These are phyloP conservation scores for Caenorhabditis panamensis DNA, from an alignment of 2,888 invertebrate species.

Conservation along the genomic window DNA sequence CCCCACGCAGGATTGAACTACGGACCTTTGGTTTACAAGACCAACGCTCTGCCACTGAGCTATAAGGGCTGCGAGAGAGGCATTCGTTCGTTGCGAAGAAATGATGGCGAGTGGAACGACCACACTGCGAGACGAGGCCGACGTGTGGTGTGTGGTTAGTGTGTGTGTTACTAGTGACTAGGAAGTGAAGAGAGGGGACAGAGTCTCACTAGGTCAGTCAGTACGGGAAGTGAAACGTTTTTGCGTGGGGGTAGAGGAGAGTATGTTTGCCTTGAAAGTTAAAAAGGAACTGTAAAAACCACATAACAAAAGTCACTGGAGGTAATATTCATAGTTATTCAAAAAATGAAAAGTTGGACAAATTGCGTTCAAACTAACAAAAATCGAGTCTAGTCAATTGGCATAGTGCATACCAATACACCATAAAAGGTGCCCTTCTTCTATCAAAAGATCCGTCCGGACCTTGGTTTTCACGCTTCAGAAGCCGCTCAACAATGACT, in stretches of 20 bases:
- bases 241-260: background rate
- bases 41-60: slow-evolving; percentile 70
- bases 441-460: slow-evolving; percentile 12
- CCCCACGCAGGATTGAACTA: slow-evolving; percentile 70
- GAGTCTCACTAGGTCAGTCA: background rate
- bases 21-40: slow-evolving; percentile 70
- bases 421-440: slow-evolving; percentile 9
- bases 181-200: background rate
- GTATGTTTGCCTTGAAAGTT: background rate
- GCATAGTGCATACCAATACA: background rate
- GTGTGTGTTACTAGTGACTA: slow-evolving; percentile 1
- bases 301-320: no score
- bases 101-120: background rate
- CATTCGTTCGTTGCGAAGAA: background rate
- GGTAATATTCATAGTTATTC: no score
- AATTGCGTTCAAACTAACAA: background rate
- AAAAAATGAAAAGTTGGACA: no score
- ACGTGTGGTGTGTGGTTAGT: slow-evolving; percentile 10
- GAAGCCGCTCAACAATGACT: slow-evolving; percentile 34
- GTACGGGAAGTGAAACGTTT: background rate
- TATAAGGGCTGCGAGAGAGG: slow-evolving; percentile 57
- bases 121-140: background rate
- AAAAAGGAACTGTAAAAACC: background rate
- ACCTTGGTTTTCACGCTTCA: slow-evolving; percentile 21
- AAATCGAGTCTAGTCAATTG: background rate